phyloP scores from a whole-genome alignment of 2,888 invertebrate genomes.

The Agrochola lychnidis region DNA sequence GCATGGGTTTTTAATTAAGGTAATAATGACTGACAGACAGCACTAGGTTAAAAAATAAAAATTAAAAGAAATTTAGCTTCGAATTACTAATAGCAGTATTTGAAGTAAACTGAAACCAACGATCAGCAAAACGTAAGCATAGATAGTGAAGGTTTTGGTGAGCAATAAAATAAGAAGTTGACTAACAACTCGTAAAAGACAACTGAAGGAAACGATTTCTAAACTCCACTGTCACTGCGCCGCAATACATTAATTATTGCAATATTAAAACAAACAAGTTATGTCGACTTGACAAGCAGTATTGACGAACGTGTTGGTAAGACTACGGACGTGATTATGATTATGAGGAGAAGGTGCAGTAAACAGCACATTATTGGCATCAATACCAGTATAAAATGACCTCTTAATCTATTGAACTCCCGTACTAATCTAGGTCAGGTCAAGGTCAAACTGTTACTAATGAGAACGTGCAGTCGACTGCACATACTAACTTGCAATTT shows the following conservation, averaged over 20 bases:
- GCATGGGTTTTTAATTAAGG: neutral
- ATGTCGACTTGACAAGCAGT: neutral
- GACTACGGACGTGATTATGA: neutral
- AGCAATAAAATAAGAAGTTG: slow-evolving; percentile 12
- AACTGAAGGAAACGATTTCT: slow-evolving; percentile 30
- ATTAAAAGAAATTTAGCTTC: neutral
- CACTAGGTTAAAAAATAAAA: neutral
- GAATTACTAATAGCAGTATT: too few species aligned
- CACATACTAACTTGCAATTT: neutral
- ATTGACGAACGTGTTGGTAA: neutral
- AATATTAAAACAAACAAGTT: slow-evolving; percentile 23
- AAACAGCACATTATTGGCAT: neutral
- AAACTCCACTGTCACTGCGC: neutral
- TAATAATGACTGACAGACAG: neutral
- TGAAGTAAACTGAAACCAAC: neutral
- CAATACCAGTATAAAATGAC: neutral
- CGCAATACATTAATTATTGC: slow-evolving; percentile 7
- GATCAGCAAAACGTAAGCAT: too few species aligned
- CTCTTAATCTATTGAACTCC: too few species aligned
- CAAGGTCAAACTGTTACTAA: too few species aligned
- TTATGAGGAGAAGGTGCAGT: neutral
- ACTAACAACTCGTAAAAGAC: slow-evolving; percentile 12
- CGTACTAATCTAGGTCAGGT: neutral
- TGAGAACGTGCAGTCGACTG: neutral
- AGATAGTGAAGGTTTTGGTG: neutral